Percentiles rank a stretch among this genome's conserved stretches.
phyloP scores from a whole-genome alignment of 2,797 vertebrate genomes.

The Tapera naevia region DNA sequence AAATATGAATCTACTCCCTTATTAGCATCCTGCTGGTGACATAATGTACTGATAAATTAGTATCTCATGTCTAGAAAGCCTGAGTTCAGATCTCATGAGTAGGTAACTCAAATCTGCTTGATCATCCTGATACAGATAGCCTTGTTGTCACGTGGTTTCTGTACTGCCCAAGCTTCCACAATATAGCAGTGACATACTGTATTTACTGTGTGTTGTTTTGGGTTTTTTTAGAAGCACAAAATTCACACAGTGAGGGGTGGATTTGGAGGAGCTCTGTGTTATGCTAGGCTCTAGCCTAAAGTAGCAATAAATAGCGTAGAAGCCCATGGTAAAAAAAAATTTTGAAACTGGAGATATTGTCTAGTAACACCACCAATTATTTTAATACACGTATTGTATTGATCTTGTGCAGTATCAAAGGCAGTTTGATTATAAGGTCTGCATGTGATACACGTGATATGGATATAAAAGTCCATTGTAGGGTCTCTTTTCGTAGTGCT shows the following conservation, averaged over 20 bases:
- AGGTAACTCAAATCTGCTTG: background rate
- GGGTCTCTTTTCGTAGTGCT: background rate
- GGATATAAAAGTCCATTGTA: background rate
- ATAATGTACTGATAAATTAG: background rate
- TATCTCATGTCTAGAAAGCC: background rate
- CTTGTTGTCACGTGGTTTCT: background rate
- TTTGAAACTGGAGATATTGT: background rate
- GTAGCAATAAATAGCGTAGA: background rate
- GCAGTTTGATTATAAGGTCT: background rate
- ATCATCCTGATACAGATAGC: background rate
- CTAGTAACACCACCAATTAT: too few relatives aligned
- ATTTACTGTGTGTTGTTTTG: background rate
- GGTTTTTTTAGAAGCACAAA: background rate
- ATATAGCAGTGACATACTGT: background rate
- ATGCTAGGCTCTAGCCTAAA: background rate
- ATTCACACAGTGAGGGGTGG: rapidly evolving
- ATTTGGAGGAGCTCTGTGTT: background rate
- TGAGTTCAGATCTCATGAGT: background rate
- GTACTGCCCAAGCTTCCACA: background rate
- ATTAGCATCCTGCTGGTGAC: slow-evolving; percentile 8
- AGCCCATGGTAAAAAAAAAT: background rate
- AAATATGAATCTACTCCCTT: background rate
- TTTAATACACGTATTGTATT: background rate
- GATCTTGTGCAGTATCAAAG: background rate
- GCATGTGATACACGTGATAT: background rate